A percentile compares a stretch with the other conserved stretches of the same genome.
Conservation (phyloP, 2,113 vertebrate species). For the Ariopsis seemanni region DNA sequence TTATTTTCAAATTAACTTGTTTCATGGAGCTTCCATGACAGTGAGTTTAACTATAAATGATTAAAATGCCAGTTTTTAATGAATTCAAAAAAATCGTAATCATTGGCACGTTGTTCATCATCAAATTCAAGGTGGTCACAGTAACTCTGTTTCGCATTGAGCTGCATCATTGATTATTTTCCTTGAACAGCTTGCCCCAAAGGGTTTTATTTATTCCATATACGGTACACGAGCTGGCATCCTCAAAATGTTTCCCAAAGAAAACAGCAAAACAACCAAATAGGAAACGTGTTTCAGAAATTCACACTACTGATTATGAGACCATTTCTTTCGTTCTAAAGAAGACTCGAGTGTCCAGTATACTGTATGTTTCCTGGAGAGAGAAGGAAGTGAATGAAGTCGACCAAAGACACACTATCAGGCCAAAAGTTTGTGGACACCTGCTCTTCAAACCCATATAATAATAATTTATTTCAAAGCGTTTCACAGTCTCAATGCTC, state of each 20-base stretch:
- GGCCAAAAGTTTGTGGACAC: neutral
- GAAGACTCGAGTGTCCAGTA: neutral
- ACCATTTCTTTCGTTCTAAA: neutral
- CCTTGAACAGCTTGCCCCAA: neutral
- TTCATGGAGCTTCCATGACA: too few relatives aligned
- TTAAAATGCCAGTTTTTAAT: too few relatives aligned
- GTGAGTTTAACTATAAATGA: too few relatives aligned
- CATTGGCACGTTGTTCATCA: too few relatives aligned
- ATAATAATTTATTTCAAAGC: too few relatives aligned
- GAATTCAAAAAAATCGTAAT: too few relatives aligned
- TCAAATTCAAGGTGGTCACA: too few relatives aligned
- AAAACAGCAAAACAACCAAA: neutral
- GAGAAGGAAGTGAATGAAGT: neutral
- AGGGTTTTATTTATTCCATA: neutral
- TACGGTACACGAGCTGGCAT: neutral
- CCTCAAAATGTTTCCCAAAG: neutral
- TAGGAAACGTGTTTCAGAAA: neutral
- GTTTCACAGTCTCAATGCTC: too few relatives aligned
- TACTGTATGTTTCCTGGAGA: neutral
- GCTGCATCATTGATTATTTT: neutral
- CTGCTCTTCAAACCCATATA: neutral
- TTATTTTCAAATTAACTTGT: too few relatives aligned
- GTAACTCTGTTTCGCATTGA: too few relatives aligned
- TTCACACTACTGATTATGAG: neutral
- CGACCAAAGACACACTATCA: neutral